Conservation (phyloP, 2,113 vertebrate genomes). For the Varanus salvator region DNA sequence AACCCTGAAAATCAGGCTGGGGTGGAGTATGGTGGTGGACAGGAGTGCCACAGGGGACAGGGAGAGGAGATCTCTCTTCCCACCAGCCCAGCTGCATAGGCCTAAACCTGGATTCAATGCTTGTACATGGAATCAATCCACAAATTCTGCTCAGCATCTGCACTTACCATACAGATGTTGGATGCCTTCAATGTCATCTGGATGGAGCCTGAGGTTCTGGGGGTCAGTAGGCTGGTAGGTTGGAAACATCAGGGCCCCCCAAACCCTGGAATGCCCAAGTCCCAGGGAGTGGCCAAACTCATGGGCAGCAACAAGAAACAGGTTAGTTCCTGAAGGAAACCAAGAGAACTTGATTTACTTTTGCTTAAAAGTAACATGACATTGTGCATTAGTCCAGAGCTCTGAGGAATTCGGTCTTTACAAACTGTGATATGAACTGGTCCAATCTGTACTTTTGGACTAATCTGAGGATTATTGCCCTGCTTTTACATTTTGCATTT, state of each 20-base stretch:
- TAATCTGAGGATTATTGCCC: background rate
- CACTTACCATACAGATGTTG: conserved; percentile 90
- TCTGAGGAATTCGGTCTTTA: background rate
- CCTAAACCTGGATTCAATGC: too few relatives aligned
- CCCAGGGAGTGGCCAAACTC: conserved; percentile 94
- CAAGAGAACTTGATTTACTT: background rate
- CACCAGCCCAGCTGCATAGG: too few relatives aligned
- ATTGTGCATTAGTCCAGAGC: fast-evolving
- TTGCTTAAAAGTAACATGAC: fast-evolving
- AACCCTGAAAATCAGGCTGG: too few relatives aligned
- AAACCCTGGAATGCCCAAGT: conserved; percentile 84
- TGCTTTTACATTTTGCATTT: background rate
- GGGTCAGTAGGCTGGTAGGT: conserved; percentile 75
- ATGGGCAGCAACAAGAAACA: conserved; percentile 92
- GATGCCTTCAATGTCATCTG: conserved; percentile 88
- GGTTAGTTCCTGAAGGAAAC: conserved; percentile 79
- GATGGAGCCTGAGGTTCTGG: conserved; percentile 75
- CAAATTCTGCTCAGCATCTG: background rate
- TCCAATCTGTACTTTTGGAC: background rate
- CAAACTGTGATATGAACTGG: background rate
- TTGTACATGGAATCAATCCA: background rate
- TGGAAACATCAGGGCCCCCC: conserved; percentile 90
- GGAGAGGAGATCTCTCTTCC: too few relatives aligned
- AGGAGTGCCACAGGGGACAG: too few relatives aligned
- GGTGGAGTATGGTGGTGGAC: too few relatives aligned